Evolutionary conservation across 53 echinoderm and acorn worm species (phyloP).

Genomic region (Apostichopus leukothele): DNA sequence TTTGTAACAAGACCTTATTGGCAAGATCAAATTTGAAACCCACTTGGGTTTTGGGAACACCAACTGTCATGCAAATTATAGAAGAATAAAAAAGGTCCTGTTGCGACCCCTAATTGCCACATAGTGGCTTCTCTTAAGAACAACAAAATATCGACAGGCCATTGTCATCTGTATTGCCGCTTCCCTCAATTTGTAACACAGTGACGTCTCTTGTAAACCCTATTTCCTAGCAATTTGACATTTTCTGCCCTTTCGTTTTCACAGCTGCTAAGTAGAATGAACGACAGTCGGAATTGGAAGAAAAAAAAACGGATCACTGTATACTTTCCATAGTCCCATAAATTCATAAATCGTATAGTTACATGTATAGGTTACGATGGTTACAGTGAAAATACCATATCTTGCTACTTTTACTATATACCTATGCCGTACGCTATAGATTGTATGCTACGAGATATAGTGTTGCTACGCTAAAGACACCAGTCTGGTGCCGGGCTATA

Average conservation of each 20-base stretch:
- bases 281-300: neutral
- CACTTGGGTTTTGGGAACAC: slow-evolving; percentile 16
- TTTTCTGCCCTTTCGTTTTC: slow-evolving; percentile 9
- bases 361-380: too few species aligned
- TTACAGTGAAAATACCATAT: too few species aligned
- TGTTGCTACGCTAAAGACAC: too few species aligned
- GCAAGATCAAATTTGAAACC: slow-evolving; percentile 21
- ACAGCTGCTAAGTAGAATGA: neutral
- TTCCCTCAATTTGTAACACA: neutral
- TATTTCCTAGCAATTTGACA: neutral
- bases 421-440: too few species aligned
- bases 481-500: too few species aligned
- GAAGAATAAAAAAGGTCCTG: slow-evolving; percentile 6
- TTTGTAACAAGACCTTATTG: slow-evolving; percentile 38
- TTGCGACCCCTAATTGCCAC: slow-evolving; percentile 40
- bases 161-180: neutral
- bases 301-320: too few species aligned
- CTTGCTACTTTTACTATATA: too few species aligned
- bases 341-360: too few species aligned
- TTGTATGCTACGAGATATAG: too few species aligned
- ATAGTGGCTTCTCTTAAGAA: slow-evolving; percentile 7
- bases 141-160: slow-evolving; percentile 10
- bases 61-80: slow-evolving; percentile 1
- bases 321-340: too few species aligned
- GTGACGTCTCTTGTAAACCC: neutral